Base-by-base conservation (phyloP, 2,888 invertebrate species). In the Fragum whitleyi region DNA sequence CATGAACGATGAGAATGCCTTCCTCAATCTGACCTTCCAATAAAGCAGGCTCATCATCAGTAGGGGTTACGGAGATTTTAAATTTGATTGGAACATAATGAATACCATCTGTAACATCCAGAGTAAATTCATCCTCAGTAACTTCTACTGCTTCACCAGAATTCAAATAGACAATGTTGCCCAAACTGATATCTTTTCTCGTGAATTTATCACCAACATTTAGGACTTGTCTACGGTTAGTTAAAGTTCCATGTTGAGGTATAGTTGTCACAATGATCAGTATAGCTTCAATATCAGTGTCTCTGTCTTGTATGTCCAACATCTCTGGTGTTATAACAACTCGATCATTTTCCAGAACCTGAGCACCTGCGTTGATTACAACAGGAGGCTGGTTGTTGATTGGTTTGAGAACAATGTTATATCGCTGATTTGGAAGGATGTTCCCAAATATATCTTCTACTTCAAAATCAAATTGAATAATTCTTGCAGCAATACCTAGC, bases 21-120 rank as follows among this genome's bases (percentile, higher is more conserved):
- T 88, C 81, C 14, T 82, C 77, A 7, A 67, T 75, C 0, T 42
- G 75, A 1, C 90, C 88, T 32, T 91, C 86, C 57, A 92, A 70
- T 5, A 82, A 81, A 0, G 93, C 91, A 5, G 89, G 85, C 72
- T 93, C 92, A 74, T 93, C 92, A 73, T 93, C 93, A 29, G 91
- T 87, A 14, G 90, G 88, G n/a, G 85, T 81, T 32, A 94, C 86
- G 1, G 76, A 83, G 6, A 94, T 87, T 47, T 90, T 89, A 53
- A 94, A 85, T 3, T 79, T 90, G 3, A 90, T 86, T 16, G 93
- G 92, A 39, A 94, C 89, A 73, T 86, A 86, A 78, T 94, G 94
- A n/a, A 92, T 83, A 2, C 94, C 94, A 87, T 94, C 94, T 6
- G 93, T 91, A 0, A 93, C 90, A 74, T 93, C 92, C 21, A 94